These are phyloP conservation scores for Thaumetopoea pityocampa DNA, from an alignment of 1,140 invertebrate species.

Conservation along the genomic window DNA sequence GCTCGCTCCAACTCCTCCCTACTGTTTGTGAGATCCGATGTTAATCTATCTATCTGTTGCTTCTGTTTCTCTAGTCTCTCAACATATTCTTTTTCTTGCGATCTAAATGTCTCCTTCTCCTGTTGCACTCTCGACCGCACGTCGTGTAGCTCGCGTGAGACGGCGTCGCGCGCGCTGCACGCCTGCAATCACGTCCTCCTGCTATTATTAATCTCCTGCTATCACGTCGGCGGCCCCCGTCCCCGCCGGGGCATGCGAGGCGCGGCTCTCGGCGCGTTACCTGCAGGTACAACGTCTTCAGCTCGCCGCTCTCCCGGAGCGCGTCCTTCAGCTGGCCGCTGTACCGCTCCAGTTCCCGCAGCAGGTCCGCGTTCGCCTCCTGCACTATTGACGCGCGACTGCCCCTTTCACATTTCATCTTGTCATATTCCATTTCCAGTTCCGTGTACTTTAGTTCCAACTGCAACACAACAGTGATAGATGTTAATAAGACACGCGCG, in stretches of 20 bases:
- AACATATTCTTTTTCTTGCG: slow-evolving; percentile 55
- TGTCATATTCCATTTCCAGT: slow-evolving; percentile 59
- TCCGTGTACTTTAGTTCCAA: slow-evolving; percentile 57
- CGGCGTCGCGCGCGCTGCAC: slow-evolving; percentile 50
- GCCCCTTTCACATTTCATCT: slow-evolving; percentile 43
- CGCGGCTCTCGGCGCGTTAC: no score
- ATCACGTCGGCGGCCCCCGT: no score
- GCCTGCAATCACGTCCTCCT: slow-evolving; percentile 51
- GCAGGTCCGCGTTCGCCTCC: slow-evolving; percentile 51
- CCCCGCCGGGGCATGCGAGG: no score
- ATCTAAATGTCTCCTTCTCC: slow-evolving; percentile 51
- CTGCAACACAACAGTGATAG: slow-evolving; percentile 29
- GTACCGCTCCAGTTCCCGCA: slow-evolving; percentile 54
- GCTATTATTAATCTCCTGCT: no score
- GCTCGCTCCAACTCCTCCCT: slow-evolving; percentile 60
- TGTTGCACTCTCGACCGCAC: slow-evolving; percentile 48
- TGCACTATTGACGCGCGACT: slow-evolving; percentile 53
- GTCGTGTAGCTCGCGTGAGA: slow-evolving; percentile 56
- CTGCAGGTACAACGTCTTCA: slow-evolving; percentile 66
- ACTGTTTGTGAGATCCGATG: slow-evolving; percentile 32
- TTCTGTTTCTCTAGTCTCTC: slow-evolving; percentile 62
- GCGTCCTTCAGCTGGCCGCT: slow-evolving; percentile 54
- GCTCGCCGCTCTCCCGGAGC: slow-evolving; percentile 54
- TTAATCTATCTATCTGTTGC: slow-evolving; percentile 53
- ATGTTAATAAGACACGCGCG: no score